These are phyloP conservation scores for Nasonia vitripennis DNA, from an alignment of 1,140 invertebrate genomes.

Conservation along the genomic window DNA sequence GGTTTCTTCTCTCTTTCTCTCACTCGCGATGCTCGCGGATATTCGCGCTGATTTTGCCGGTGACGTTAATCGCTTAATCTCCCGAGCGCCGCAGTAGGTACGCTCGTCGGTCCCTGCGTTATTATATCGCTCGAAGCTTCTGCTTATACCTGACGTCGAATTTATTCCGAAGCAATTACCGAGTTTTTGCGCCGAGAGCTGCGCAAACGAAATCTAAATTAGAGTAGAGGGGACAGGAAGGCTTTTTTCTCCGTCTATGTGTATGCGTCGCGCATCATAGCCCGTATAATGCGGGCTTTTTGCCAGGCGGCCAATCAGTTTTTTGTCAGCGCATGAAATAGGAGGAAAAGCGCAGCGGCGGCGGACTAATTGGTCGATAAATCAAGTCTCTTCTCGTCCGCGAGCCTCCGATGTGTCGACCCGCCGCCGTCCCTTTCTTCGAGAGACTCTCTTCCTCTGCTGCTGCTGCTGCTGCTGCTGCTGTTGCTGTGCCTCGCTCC, in stretches of 20 bases:
- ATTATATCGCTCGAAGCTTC: not conserved
- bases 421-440: slow-evolving; percentile 39
- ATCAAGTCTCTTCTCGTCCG: slow-evolving; percentile 42
- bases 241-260: too few species aligned
- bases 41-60: slow-evolving; percentile 6
- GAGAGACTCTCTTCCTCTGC: slow-evolving; percentile 32
- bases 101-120: not conserved
- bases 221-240: too few species aligned
- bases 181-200: not conserved
- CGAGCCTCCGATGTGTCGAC: slow-evolving; percentile 41
- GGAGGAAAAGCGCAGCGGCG: slow-evolving; percentile 36
- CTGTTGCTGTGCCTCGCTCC: not conserved
- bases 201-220: too few species aligned
- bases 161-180: too few species aligned
- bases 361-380: slow-evolving; percentile 53
- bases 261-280: too few species aligned
- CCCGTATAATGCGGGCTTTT: not conserved
- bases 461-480: slow-evolving; percentile 6
- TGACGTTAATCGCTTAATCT: slow-evolving; percentile 48
- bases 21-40: not conserved
- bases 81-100: not conserved
- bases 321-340: slow-evolving; percentile 43
- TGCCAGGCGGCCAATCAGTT: slow-evolving; percentile 42
- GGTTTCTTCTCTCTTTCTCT: slow-evolving; percentile 9
- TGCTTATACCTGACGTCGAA: too few species aligned